phyloP scores from a whole-genome alignment of 2,888 invertebrate genomes.

The Apamea anceps region DNA sequence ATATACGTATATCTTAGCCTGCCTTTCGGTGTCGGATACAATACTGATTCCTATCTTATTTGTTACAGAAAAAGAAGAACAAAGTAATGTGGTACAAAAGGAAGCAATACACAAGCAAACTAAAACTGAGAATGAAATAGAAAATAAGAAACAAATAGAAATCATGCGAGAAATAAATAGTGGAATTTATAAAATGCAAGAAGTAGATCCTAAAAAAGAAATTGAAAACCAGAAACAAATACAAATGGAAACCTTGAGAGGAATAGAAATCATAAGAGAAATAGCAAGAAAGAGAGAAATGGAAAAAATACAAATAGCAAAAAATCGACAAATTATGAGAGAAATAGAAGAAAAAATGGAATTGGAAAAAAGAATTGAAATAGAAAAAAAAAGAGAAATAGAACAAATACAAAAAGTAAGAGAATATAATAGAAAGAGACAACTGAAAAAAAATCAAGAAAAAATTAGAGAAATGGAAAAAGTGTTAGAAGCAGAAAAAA shows the following conservation, averaged over 20 bases:
- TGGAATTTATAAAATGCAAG: background rate
- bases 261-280: conserved; percentile 25
- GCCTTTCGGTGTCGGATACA: background rate
- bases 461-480: conserved; percentile 23
- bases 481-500: conserved; percentile 27
- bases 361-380: background rate
- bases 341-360: conserved; percentile 27
- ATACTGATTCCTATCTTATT: background rate
- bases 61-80: conserved; percentile 19
- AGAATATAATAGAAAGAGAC: background rate
- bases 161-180: background rate
- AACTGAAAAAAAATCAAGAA: background rate
- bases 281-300: conserved; percentile 18
- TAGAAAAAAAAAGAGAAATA: background rate
- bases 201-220: background rate
- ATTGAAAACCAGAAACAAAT: conserved; percentile 3
- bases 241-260: conserved; percentile 22
- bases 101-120: background rate
- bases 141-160: conserved; percentile 7
- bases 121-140: background rate
- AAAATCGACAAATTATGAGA: conserved; percentile 26
- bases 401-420: background rate
- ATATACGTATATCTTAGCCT: background rate
- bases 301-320: background rate
- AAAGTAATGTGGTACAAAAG: background rate